Evolutionary conservation across 2,113 vertebrate genomes (phyloP).

Genomic region (Trochalopteron elliotii): DNA sequence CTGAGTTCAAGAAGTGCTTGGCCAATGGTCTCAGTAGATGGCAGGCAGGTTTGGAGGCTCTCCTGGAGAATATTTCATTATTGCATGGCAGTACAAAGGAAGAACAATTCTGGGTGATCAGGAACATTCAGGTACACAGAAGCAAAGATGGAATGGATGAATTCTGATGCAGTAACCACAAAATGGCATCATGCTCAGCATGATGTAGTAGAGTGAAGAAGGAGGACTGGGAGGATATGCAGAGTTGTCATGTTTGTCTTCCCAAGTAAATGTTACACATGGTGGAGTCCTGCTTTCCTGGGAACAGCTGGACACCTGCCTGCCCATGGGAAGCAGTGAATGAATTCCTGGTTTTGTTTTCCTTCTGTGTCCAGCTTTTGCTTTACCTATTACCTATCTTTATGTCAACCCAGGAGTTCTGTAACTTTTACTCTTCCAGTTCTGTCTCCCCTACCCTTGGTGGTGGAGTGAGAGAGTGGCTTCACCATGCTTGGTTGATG

Average conservation of each 20-base stretch:
- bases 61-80: neutral
- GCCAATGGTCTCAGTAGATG: neutral
- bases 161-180: neutral
- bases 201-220: neutral
- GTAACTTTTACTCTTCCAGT: neutral
- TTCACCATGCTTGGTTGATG: neutral
- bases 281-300: neutral
- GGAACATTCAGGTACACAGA: neutral
- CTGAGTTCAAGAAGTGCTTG: neutral
- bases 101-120: neutral
- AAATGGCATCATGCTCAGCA: neutral
- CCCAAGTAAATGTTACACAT: neutral
- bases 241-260: neutral
- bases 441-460: neutral
- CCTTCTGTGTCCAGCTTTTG: neutral
- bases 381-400: neutral
- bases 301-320: neutral
- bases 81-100: neutral
- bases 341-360: neutral
- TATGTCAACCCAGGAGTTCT: neutral
- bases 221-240: neutral
- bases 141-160: neutral
- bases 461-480: neutral
- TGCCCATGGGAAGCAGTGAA: neutral
- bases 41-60: neutral